Base-by-base conservation (phyloP, 2,888 invertebrate species). In the Acronicta alni region DNA sequence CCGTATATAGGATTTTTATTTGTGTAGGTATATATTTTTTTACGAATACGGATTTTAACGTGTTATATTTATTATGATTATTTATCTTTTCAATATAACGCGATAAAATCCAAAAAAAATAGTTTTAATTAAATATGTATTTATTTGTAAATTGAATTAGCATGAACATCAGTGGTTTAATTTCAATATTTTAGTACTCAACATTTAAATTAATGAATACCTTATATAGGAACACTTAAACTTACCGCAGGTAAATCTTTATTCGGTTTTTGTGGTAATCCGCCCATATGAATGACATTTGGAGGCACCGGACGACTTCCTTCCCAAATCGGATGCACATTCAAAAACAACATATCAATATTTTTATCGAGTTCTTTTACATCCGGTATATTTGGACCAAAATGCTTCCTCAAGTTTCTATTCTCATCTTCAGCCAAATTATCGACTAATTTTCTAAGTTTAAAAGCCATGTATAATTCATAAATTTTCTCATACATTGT, bases 261-360 rank as follows among this genome's bases (percentile, higher is more conserved):
- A 0, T 16, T 15, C 0, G 71, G 64, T 3, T 60, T 72, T 4
- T 73, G 57, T 16, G 54, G 73, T n/a, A 71, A 6, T 14, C 91
- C 92, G 18, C 92, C 91, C 55, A 92, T 82, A 52, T 85, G 86
- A 8, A 93, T 65, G 9, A 91, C 77, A 63, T 81, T 84, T 0
- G 93, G 90, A 8, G 91, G 85, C 8, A 88, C 75, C 1, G 94
- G 93, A 16, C 87, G 77, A 47, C 85, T 84, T 2, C 71, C 75
- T 23, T 81, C 84, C 79, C 88, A 88, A 12, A 89, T 67, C 0
- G 88, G 87, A 79, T 94, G 85, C 0, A 80, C 71, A 62, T 94
- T 94, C 3, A 91, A 53, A 61, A 94, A 86, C 16, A 93, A 48
- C 81, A 93, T 77, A 39, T 89, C 85, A 12, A 89, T 76, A 47